Evolutionary conservation across 1,140 invertebrate genomes (phyloP), one percentile per base, ranked within the genome.

Genomic region (Cardiocondyla obscurior): DNA sequence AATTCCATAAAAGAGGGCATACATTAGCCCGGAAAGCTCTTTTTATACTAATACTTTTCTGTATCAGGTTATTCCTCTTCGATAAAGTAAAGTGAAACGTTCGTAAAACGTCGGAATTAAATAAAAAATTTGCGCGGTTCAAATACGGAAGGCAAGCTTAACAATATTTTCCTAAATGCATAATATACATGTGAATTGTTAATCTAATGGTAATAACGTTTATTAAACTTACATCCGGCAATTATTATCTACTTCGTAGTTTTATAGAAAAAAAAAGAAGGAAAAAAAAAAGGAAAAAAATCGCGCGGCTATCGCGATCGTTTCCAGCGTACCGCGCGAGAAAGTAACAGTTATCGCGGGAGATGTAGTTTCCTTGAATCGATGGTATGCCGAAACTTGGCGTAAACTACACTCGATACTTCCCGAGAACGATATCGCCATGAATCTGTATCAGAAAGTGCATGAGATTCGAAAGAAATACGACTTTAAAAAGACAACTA

Each of bases 371-470:
- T 28, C 22, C 22, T 28, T 28, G 60, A 55, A 53, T 79, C 46
- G 74, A 69, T 67, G 16, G 46, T 67, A 79, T 22, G 74, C 39
- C 19, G 46, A 69, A 79, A 79, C 74, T 79, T 53, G 3, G 22
- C 74, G 74, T 39, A 53, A 79, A 77, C 74, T 39, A 51, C 30
- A 51, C 60, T 67, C 44, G 30, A 79, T 79, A 79, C 33, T 67
- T 44, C 55, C 22, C 19, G 16, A 36, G 49, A 79, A 79, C 62
- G 74, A 69, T 53, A 79, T 65, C 14, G 74, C 44, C 16, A 39
- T 69, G 74, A 79, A 79, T 67, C 62, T 39, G 33, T 77, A 79
- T 79, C 36, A 46, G 46, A 67, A 67, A 53, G 39, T 76, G 19
- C 19, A 46, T 49, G 36, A 67, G 74, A 79, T 19, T 33, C 16